phyloP scores from a whole-genome alignment of 1,140 invertebrate genomes.

The Platyura marginata region DNA sequence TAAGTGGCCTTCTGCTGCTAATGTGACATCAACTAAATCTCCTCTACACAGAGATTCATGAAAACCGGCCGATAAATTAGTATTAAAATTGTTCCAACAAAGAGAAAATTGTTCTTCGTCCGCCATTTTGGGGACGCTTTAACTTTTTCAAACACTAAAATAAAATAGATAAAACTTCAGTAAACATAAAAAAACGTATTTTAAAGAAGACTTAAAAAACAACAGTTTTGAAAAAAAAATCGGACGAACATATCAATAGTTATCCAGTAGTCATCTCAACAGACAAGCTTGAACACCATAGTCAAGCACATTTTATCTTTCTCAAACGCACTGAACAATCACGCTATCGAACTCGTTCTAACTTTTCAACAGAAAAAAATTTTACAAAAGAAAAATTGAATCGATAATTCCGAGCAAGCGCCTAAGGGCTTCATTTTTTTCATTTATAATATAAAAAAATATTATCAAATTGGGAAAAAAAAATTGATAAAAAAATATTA shows the following conservation, averaged over 20 bases:
- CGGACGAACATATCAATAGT: not conserved
- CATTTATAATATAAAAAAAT: not conserved
- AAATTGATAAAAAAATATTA: not conserved
- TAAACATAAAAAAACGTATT: not conserved
- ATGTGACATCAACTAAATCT: slow-evolving; percentile 61
- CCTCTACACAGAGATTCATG: slow-evolving; percentile 53
- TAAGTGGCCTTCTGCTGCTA: slow-evolving; percentile 60
- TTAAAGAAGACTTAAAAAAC: not conserved
- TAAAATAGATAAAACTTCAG: not conserved
- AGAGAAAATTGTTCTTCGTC: slow-evolving; percentile 58
- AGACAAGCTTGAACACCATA: not conserved
- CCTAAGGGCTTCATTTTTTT: no score
- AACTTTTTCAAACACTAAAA: not conserved
- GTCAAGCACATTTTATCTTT: no score
- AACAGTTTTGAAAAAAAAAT: not conserved
- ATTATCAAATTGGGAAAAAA: not conserved
- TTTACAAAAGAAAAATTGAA: no score
- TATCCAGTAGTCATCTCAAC: not conserved
- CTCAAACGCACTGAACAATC: no score
- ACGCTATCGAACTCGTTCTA: no score
- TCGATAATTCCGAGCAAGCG: no score
- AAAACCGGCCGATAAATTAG: slow-evolving; percentile 51
- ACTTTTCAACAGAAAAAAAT: no score
- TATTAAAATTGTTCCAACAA: slow-evolving; percentile 61
- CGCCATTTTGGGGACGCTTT: slow-evolving; percentile 34